Conservation (phyloP, 2,113 vertebrate species). For the Lampris megalopsis region DNA sequence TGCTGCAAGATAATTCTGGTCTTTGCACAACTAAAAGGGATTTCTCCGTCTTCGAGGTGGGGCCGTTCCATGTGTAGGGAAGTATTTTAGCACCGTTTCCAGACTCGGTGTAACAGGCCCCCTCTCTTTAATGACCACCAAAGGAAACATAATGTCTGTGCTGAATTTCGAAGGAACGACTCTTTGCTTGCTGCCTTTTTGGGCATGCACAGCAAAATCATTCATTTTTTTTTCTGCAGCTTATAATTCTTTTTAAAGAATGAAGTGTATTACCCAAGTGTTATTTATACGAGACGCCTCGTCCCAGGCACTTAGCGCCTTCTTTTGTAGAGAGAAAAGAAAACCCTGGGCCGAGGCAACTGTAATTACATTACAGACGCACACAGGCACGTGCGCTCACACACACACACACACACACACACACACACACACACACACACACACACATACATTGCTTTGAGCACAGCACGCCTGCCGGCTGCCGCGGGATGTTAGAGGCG, state of each 20-base stretch:
- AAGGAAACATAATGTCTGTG: no score
- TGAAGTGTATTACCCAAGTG: slow-evolving; percentile 23
- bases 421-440: slow-evolving; percentile 31
- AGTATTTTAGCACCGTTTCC: no score
- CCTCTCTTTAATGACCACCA: neutral
- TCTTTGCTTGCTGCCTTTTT: no score
- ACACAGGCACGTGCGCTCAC: slow-evolving; percentile 3
- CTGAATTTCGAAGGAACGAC: no score
- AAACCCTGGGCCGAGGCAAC: slow-evolving; percentile 60
- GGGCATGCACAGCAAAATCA: neutral
- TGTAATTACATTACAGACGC: slow-evolving; percentile 71
- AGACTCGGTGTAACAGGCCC: neutral
- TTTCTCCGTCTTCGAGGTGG: slow-evolving; percentile 18
- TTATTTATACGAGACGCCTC: slow-evolving; percentile 41
- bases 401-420: slow-evolving; percentile 8
- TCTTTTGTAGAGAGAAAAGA: slow-evolving; percentile 41
- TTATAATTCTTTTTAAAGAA: slow-evolving; percentile 33
- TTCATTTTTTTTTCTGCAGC: neutral
- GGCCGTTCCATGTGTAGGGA: neutral
- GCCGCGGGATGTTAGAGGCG: slow-evolving; percentile 90
- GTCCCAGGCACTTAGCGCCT: slow-evolving; percentile 32
- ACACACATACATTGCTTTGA: slow-evolving; percentile 53
- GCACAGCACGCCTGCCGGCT: slow-evolving; percentile 80
- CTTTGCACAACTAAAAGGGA: slow-evolving; percentile 26
- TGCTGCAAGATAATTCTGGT: slow-evolving; percentile 31